Percentiles rank a stretch among this genome's conserved stretches.
These are phyloP conservation scores for Nibea coibor DNA, from an alignment of 2,113 vertebrate species.

Conservation along the genomic window DNA sequence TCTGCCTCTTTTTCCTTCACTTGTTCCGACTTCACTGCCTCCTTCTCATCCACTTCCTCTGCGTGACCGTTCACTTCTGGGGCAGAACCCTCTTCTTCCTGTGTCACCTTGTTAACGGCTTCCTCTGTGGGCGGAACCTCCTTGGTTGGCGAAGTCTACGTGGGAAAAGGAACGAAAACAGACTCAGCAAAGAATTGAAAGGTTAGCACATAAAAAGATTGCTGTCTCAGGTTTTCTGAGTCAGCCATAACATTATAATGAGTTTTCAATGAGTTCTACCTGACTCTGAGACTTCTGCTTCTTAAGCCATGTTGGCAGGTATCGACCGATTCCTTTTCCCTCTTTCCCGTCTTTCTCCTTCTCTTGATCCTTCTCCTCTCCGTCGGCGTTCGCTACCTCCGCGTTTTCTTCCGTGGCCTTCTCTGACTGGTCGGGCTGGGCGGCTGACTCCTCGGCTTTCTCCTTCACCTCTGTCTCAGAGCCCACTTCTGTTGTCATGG, in stretches of 20 bases:
- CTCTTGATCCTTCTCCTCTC: slow-evolving; percentile 76
- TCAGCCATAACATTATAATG: not conserved
- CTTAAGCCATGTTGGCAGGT: slow-evolving; percentile 96
- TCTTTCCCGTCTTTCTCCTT: slow-evolving; percentile 86
- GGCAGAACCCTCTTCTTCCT: slow-evolving; percentile 71
- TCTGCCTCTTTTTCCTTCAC: slow-evolving; percentile 80
- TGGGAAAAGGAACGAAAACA: not conserved
- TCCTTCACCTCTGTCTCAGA: slow-evolving; percentile 92
- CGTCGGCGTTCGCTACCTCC: slow-evolving; percentile 78
- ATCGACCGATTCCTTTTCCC: slow-evolving; percentile 94
- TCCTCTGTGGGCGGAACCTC: slow-evolving; percentile 63
- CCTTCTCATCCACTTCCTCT: slow-evolving; percentile 78
- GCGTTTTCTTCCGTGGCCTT: slow-evolving; percentile 75
- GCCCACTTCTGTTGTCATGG: slow-evolving; percentile 94
- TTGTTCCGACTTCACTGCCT: slow-evolving; percentile 78
- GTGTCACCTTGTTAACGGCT: slow-evolving; percentile 66
- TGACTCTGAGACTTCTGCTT: slow-evolving; percentile 94
- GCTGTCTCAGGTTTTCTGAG: not conserved
- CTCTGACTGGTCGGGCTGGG: slow-evolving; percentile 63
- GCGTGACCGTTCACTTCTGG: slow-evolving; percentile 78
- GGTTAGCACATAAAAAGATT: not conserved
- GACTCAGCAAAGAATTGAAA: not conserved
- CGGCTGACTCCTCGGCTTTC: slow-evolving; percentile 80
- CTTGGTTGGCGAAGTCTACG: slow-evolving; percentile 75
- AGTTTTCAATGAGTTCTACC: slow-evolving; percentile 28